Evolutionary conservation across 2,113 vertebrate species (phyloP), one percentile per base, ranked within the genome.

Genomic region (Megatriorchis doriae): DNA sequence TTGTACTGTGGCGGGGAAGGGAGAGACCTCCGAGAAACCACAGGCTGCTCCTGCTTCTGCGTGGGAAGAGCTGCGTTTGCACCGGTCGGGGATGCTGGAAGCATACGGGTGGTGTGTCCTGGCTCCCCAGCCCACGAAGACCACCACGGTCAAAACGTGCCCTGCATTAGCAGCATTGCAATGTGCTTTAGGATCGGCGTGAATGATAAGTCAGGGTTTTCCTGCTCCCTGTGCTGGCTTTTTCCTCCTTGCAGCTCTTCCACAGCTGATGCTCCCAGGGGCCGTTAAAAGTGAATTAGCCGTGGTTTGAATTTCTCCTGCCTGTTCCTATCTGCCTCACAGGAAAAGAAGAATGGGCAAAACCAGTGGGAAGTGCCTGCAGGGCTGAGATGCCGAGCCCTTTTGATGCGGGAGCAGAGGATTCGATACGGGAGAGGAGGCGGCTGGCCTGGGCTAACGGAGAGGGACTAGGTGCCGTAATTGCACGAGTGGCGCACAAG

Each of bases 51-150:
- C 70, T 11, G 74, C 9, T 20, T 6, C 8, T 7, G 10, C n/a
- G 3, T 10, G 83, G 82, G 70, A 19, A 6, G 2, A 43, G 65
- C 63, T 36, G 65, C 16, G 40, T 1, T 11, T 8, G n/a, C 1
- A 0, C 21, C 8, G 36, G 31, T 15, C 7, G 10, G 16, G 21
- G 40, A 10, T 3, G 40, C 74, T 5, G 11, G 65, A 52, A 78
- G 78, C 36, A 20, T 2, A 20, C 0, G 8, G 11, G 50, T 7
- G 66, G 29, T 0, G 1, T 1, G 8, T 7, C 61, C 42, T 29
- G 22, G 67, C 61, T 52, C 48, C 66, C 58, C 0, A 0, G 47
- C 72, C 50, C 23, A 13, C 9, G 8, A 16, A n/a, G 23, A 31
- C 59, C 31, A 3, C 47, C 6, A 9, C 7, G 2, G 40, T 25